A percentile compares a stretch with the other conserved stretches of the same genome.
These are phyloP conservation scores for Amniataba percoides DNA, from an alignment of 2,797 vertebrate species.

Conservation along the genomic window DNA sequence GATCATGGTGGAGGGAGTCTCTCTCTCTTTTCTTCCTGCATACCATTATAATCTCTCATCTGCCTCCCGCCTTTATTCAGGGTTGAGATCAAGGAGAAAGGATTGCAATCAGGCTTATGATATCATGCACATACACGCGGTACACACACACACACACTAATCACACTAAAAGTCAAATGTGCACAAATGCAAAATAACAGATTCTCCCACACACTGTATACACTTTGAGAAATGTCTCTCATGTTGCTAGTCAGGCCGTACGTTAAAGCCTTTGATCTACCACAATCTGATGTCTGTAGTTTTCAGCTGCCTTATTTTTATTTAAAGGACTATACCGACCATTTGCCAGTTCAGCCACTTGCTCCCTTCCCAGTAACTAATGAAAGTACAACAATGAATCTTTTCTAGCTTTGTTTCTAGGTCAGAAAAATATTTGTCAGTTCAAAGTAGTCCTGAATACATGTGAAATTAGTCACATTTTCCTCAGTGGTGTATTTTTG, in stretches of 20 bases:
- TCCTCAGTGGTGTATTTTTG: background rate
- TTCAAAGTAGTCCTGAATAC: background rate
- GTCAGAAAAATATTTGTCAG: background rate
- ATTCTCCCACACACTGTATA: conserved; percentile 2
- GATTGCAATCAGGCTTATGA: conserved; percentile 44
- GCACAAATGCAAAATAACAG: conserved; percentile 2
- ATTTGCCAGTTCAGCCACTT: background rate
- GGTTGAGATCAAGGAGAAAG: conserved; percentile 60
- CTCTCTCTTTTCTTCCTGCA: conserved; percentile 64
- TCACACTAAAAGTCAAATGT: conserved; percentile 11
- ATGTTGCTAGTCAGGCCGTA: conserved; percentile 11
- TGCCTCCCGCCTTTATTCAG: conserved; percentile 59
- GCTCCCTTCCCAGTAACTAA: background rate
- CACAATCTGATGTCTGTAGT: conserved; percentile 14
- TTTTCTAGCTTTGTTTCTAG: background rate
- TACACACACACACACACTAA: conserved; percentile 14
- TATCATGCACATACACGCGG: conserved; percentile 15
- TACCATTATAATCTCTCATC: conserved; percentile 71
- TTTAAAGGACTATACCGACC: background rate
- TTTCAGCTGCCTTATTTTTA: background rate
- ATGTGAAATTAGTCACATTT: background rate
- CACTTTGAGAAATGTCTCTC: conserved; percentile 21
- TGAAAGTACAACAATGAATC: background rate
- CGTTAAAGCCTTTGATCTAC: conserved; percentile 5
- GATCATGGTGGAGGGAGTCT: conserved; percentile 21